These are phyloP conservation scores for Guaruba guarouba DNA, from an alignment of 2,113 vertebrate species.

Conservation along the genomic window DNA sequence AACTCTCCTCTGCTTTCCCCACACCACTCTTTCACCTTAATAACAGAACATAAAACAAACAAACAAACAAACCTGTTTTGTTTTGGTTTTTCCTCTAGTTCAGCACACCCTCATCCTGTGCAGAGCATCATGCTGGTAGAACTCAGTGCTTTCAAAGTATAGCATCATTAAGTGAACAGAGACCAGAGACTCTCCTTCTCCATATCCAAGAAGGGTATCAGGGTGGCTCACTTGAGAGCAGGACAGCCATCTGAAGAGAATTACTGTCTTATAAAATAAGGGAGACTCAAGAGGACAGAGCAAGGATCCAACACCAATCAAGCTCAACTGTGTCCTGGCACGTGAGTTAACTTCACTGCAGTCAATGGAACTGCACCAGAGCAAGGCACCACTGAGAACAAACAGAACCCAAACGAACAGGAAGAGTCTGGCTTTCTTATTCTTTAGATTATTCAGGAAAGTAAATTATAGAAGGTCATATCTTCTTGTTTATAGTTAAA, in stretches of 20 bases:
- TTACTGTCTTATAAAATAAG: background rate
- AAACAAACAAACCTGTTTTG: background rate
- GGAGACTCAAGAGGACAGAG: background rate
- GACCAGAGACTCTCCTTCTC: background rate
- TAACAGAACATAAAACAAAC: background rate
- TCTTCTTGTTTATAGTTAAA: background rate
- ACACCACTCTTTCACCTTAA: background rate
- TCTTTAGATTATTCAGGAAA: background rate
- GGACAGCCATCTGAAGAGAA: background rate
- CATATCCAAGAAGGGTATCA: background rate
- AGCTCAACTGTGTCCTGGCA: rapidly evolving
- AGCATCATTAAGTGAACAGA: background rate
- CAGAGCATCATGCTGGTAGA: background rate
- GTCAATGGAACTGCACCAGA: background rate
- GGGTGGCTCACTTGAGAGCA: background rate
- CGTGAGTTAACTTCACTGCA: rapidly evolving
- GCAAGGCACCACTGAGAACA: background rate
- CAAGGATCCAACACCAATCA: background rate
- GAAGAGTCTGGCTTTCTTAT: background rate
- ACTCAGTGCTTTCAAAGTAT: background rate
- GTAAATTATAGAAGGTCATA: background rate
- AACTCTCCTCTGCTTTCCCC: background rate
- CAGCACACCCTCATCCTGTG: background rate
- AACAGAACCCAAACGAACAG: background rate
- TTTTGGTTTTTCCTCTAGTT: background rate